These are phyloP conservation scores for Xanthorhoe spadicearia DNA, from an alignment of 2,888 invertebrate species.

Conservation along the genomic window DNA sequence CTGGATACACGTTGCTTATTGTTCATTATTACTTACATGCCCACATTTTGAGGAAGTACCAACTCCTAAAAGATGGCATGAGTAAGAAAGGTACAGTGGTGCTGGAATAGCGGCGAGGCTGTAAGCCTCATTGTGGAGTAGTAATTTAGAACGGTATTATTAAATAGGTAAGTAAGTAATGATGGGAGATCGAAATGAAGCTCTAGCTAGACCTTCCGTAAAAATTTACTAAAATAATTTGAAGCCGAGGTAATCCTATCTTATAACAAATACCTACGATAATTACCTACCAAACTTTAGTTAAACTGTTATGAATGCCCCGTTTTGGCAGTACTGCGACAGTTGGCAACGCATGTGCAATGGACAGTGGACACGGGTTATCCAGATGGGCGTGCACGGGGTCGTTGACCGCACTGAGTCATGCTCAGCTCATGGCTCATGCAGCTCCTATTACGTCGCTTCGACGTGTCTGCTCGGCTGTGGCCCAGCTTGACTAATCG, in stretches of 20 bases:
- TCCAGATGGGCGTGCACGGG: conserved; percentile 48
- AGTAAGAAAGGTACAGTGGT: background rate
- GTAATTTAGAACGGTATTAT: no score
- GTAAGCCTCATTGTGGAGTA: no score
- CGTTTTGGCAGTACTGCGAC: conserved; percentile 5
- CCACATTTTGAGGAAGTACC: background rate
- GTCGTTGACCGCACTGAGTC: conserved; percentile 53
- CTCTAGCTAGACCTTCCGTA: no score
- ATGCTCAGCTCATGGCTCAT: no score
- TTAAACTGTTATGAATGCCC: background rate
- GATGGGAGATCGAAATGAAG: no score
- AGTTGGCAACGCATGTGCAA: conserved; percentile 31
- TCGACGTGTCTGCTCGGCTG: conserved; percentile 2
- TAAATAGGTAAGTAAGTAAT: no score
- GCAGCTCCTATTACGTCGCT: conserved; percentile 14
- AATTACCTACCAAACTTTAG: no score
- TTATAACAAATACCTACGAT: no score
- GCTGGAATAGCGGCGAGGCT: no score
- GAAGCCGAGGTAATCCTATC: no score
- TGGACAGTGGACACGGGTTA: conserved; percentile 53
- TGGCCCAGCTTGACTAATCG: background rate
- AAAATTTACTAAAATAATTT: no score
- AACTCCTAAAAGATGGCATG: background rate
- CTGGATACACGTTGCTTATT: conserved; percentile 32
- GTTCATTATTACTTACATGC: background rate